Base-by-base conservation (phyloP, 2,113 vertebrate species). In the Polypterus senegalus region DNA sequence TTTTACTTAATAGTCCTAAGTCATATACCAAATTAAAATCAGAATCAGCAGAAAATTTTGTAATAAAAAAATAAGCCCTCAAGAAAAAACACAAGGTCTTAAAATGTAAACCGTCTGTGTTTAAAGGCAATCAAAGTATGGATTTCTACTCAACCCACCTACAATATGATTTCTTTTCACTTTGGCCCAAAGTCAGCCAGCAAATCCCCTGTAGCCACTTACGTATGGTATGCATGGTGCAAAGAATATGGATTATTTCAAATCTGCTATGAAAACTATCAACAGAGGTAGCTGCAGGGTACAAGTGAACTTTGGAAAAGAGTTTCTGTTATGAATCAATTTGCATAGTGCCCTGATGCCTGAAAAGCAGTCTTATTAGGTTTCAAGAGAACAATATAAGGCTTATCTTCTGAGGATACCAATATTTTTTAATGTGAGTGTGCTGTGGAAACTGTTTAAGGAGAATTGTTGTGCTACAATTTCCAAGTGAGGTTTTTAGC, bases 381-480 rank as follows among this genome's bases (percentile, higher is more conserved):
- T 75, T 74, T 71, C 73, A 71, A 47, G 58, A 46, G 62, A 62
- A 55, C 61, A 63, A 57, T 59, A 67, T 63, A 58, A 60, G 52
- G 10, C 5, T 54, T 54, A 27, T 63, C n/a, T 59, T 47, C 49
- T 56, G 54, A 63, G 49, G 63, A 66, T 64, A 67, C 69, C 66
- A 57, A 61, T 64, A 72, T 76, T 74, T 73, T 71, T 68, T 56
- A 51, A 61, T 66, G 61, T 66, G 69, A 72, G 62, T 69, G 69
- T 64, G 71, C 67, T 71, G 67, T 71, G 69, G 72, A 76, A 73
- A 74, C 72, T 72, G 66, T 65, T 70, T 4, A 11, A 68, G 65
- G 73, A 65, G 69, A 27, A 72, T 69, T 68, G 68, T 63, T 69
- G 74, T 68, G 65, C 60, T 7, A 46, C 58, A 69, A 70, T 69